A percentile compares a stretch with the other conserved stretches of the same genome.
Evolutionary conservation across 2,888 invertebrate genomes (phyloP).

Genomic region (Chalcis sispes): DNA sequence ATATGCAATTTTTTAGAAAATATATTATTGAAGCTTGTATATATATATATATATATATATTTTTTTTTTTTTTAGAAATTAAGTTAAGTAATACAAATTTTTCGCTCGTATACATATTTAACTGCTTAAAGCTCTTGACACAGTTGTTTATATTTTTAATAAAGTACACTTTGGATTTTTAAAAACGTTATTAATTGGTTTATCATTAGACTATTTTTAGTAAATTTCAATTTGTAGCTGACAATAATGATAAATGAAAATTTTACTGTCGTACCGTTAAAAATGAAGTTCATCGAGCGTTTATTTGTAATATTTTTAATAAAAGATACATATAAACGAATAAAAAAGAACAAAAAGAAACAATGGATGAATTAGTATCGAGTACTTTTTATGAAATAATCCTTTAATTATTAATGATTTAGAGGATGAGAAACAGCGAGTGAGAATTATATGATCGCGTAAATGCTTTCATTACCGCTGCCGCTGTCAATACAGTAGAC

Average conservation of each 20-base stretch:
- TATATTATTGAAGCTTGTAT: background rate
- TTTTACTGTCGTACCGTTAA: background rate
- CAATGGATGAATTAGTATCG: no score
- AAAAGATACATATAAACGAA: background rate
- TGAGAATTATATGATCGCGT: constrained; percentile 12
- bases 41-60: background rate
- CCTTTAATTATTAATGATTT: background rate
- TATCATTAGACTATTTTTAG: background rate
- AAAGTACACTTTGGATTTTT: background rate
- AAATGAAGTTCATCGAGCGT: no score
- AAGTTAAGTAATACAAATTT: background rate
- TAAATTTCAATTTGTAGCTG: background rate
- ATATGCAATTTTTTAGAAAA: constrained; percentile 10
- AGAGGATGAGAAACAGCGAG: no score
- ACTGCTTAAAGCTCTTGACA: no score
- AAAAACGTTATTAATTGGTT: no score
- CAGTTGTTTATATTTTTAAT: background rate
- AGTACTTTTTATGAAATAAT: constrained; percentile 16
- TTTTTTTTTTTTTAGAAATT: background rate
- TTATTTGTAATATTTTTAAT: background rate
- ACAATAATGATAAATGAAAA: background rate
- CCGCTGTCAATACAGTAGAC: constrained; percentile 10
- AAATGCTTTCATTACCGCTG: constrained; percentile 23
- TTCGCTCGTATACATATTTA: background rate
- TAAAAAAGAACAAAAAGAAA: no score